These are phyloP conservation scores for Ennomos erosarius DNA, from an alignment of 2,888 invertebrate genomes.

Conservation along the genomic window DNA sequence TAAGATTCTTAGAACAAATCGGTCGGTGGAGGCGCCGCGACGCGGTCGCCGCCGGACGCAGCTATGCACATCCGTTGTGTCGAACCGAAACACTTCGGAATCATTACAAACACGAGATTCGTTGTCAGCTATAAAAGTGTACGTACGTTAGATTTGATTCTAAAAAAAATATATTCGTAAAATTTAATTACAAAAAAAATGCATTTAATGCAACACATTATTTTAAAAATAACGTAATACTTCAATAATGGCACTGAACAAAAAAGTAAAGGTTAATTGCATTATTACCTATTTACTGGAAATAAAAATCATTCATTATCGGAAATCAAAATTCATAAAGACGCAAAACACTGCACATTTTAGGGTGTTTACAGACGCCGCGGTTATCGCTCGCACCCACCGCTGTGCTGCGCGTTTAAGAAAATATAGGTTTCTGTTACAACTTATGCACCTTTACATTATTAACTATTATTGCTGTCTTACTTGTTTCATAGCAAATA, in stretches of 20 bases:
- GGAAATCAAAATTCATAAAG: constrained; percentile 64
- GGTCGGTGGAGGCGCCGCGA: constrained; percentile 33
- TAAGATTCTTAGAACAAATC: constrained; percentile 63
- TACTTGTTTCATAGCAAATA: constrained; percentile 12
- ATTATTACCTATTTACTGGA: constrained; percentile 58
- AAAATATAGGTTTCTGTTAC: constrained; percentile 10
- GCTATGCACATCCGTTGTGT: constrained; percentile 74
- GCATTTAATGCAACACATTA: constrained; percentile 82
- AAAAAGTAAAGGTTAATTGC: constrained; percentile 65
- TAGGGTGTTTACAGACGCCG: constrained; percentile 40
- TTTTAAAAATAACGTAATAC: constrained; percentile 82
- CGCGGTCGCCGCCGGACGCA: constrained; percentile 49
- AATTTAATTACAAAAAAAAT: constrained; percentile 57
- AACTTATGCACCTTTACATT: constrained; percentile 13
- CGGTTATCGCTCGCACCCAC: constrained; percentile 34
- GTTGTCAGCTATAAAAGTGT: constrained; percentile 63
- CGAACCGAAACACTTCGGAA: constrained; percentile 57
- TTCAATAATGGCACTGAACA: constrained; percentile 81
- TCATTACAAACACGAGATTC: constrained; percentile 72
- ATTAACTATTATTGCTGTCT: constrained; percentile 23
- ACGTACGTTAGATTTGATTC: constrained; percentile 53
- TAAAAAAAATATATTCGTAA: constrained; percentile 53
- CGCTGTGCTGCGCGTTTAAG: constrained; percentile 8
- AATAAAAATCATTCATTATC: constrained; percentile 55
- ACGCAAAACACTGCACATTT: constrained; percentile 65